phyloP scores from a whole-genome alignment of 1,140 invertebrate species.

The Patella vulgata region DNA sequence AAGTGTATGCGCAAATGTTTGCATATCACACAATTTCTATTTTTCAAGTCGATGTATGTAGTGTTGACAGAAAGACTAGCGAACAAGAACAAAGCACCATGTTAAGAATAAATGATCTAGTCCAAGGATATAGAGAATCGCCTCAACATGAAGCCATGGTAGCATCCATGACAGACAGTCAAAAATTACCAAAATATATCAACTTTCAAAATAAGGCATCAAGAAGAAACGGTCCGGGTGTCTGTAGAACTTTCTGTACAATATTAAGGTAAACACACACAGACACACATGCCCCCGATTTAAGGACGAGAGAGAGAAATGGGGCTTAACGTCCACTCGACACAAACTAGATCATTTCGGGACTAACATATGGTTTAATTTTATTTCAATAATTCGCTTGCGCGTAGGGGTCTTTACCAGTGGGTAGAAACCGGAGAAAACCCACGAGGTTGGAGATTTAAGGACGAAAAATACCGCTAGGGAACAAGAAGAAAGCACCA shows the following conservation, averaged over 20 bases:
- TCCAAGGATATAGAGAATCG: slow-evolving; percentile 36
- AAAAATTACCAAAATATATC: not conserved
- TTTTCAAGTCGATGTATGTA: slow-evolving; percentile 46
- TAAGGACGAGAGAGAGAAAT: not conserved
- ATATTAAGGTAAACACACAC: slow-evolving; percentile 20
- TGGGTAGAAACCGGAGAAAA: no score
- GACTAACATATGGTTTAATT: no score
- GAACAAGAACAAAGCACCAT: slow-evolving; percentile 30
- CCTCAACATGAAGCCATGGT: slow-evolving; percentile 40
- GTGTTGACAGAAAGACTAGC: slow-evolving; percentile 43
- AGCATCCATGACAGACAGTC: slow-evolving; percentile 16
- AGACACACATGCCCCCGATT: not conserved
- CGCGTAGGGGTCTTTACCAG: no score
- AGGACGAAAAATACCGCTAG: no score
- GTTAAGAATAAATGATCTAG: slow-evolving; percentile 31
- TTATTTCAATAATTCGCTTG: no score
- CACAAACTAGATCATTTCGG: no score
- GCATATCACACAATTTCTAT: no score
- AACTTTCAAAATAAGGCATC: slow-evolving; percentile 1
- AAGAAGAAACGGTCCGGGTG: slow-evolving; percentile 6
- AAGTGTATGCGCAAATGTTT: no score
- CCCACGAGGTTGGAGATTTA: no score
- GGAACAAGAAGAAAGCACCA: no score
- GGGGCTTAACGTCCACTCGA: no score
- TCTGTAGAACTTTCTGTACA: slow-evolving; percentile 24